Evolutionary conservation across 2,797 vertebrate species (phyloP).

Genomic region (Geotrypetes seraphini): DNA sequence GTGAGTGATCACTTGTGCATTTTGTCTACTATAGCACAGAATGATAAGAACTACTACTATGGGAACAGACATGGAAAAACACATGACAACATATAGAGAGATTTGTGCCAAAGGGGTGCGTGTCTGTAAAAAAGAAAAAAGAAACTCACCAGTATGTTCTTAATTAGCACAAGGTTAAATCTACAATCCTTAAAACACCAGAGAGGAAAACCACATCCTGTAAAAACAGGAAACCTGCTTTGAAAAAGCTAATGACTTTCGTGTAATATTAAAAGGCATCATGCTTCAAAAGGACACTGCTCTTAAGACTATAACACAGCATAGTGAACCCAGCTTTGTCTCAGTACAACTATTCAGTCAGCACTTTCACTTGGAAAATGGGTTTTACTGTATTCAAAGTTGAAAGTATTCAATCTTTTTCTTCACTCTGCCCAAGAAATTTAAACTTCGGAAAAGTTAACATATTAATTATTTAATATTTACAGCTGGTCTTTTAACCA

Average conservation of each 20-base stretch:
- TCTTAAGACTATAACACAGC: slow-evolving; percentile 31
- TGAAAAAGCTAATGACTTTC: slow-evolving; percentile 31
- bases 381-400: slow-evolving; percentile 27
- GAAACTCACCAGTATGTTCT: too few relatives aligned
- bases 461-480: slow-evolving; percentile 6
- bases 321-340: too few relatives aligned
- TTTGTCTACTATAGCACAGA: too few relatives aligned
- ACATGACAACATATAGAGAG: too few relatives aligned
- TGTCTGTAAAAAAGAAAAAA: too few relatives aligned
- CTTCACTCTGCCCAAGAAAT: slow-evolving; percentile 24
- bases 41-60: too few relatives aligned
- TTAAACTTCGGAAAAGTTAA: slow-evolving; percentile 19
- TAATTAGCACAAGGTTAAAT: slow-evolving; percentile 2
- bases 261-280: too few relatives aligned
- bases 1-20: too few relatives aligned
- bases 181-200: slow-evolving; percentile 18
- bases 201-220: slow-evolving; percentile 16
- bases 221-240: slow-evolving; percentile 38
- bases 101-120: too few relatives aligned
- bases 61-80: too few relatives aligned
- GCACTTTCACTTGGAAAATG: slow-evolving; percentile 32
- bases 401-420: slow-evolving; percentile 22
- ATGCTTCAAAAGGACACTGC: slow-evolving; percentile 8
- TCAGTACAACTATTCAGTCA: slow-evolving; percentile 11
- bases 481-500: too few relatives aligned